Conservation (phyloP, 2,888 invertebrate species). For the Acleris laterana region DNA sequence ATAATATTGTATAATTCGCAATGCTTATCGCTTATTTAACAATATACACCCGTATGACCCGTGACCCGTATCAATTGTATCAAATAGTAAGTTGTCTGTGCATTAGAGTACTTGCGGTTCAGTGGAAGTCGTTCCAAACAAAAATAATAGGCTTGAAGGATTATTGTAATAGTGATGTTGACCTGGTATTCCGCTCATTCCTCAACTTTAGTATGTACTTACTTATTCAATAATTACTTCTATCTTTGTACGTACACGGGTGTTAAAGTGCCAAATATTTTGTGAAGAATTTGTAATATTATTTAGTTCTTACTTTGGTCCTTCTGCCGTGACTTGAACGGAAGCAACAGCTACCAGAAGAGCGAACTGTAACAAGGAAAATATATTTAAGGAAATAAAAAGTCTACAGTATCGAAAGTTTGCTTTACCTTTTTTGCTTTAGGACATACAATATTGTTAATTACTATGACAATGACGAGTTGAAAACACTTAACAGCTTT, state of each 20-base stretch:
- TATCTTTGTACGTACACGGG: too few species aligned
- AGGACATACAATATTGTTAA: too few species aligned
- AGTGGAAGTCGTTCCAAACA: not conserved
- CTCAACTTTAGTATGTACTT: too few species aligned
- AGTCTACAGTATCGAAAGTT: too few species aligned
- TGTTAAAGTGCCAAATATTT: too few species aligned
- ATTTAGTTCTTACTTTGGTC: constrained; percentile 71
- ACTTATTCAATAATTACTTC: too few species aligned
- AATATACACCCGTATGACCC: not conserved
- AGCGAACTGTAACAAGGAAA: constrained; percentile 71
- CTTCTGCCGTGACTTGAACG: constrained; percentile 68
- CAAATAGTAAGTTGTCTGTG: not conserved
- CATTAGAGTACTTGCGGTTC: not conserved
- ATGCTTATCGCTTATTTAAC: not conserved
- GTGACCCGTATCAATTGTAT: not conserved
- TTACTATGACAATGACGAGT: too few species aligned
- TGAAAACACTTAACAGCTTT: too few species aligned
- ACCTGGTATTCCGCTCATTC: too few species aligned
- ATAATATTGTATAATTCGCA: constrained; percentile 4
- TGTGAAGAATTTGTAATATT: not conserved
- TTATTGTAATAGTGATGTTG: too few species aligned
- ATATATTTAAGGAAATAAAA: not conserved
- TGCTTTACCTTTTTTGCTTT: too few species aligned
- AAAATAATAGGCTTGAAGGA: too few species aligned
- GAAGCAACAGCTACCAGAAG: constrained; percentile 78